phyloP scores from a whole-genome alignment of 1,140 invertebrate species.

The Varroa destructor region DNA sequence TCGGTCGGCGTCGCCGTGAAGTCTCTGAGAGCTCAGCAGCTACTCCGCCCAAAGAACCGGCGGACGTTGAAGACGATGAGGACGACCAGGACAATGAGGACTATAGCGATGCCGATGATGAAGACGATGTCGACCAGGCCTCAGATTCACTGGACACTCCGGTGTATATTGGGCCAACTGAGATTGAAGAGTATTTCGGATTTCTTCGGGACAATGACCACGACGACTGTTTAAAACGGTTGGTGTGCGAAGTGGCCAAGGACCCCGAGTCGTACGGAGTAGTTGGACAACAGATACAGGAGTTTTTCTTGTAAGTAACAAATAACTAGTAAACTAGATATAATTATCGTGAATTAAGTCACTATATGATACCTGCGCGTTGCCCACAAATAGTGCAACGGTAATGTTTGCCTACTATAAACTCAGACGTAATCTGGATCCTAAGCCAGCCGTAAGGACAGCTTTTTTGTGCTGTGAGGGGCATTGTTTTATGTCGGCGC shows the following conservation, averaged over 20 bases:
- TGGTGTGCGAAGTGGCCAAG: not conserved
- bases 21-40: too few species aligned
- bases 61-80: not conserved
- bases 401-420: too few species aligned
- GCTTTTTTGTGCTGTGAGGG: too few species aligned
- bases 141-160: not conserved
- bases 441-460: too few species aligned
- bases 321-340: too few species aligned
- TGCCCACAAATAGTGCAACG: too few species aligned
- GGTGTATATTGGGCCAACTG: not conserved
- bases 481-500: too few species aligned
- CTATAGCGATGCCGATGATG: not conserved
- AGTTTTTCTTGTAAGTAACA: conserved; percentile 11
- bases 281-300: not conserved
- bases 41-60: too few species aligned
- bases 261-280: not conserved
- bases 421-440: too few species aligned
- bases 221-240: not conserved
- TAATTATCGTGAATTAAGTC: too few species aligned
- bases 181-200: conserved; percentile 10
- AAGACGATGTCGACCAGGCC: not conserved
- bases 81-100: not conserved
- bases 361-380: too few species aligned
- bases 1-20: too few species aligned
- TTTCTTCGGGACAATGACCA: not conserved